These are phyloP conservation scores for Puntigrus tetrazona DNA, from an alignment of 2,113 vertebrate genomes.

Conservation along the genomic window DNA sequence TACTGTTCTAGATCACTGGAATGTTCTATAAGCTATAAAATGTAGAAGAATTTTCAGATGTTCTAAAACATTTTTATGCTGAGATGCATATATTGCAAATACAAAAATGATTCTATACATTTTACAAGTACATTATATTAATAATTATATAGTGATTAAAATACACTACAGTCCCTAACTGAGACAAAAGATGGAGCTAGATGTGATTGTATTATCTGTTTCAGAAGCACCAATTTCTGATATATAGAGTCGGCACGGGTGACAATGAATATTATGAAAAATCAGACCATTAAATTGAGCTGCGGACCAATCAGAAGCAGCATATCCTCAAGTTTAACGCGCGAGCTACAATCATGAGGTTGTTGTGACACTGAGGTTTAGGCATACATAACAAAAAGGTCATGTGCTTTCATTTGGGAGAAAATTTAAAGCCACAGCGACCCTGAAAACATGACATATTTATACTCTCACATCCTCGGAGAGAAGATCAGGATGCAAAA, in stretches of 20 bases:
- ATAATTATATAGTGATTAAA: not conserved
- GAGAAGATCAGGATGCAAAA: not conserved
- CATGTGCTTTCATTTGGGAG: not conserved
- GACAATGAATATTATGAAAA: not conserved
- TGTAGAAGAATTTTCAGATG: too few species aligned
- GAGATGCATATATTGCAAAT: not conserved
- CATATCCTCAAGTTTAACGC: not conserved
- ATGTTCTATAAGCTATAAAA: too few species aligned
- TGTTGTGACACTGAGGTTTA: not conserved
- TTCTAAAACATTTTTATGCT: not conserved
- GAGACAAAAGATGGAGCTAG: not conserved
- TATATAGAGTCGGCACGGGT: not conserved
- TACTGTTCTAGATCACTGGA: not conserved
- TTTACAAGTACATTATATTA: not conserved
- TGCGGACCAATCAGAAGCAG: not conserved
- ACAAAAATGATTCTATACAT: not conserved
- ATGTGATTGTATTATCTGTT: not conserved
- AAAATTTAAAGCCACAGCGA: not conserved
- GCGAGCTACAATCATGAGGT: not conserved
- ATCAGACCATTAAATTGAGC: not conserved
- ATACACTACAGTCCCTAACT: not conserved
- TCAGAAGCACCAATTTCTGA: not conserved
- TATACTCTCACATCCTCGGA: slow-evolving; percentile 1
- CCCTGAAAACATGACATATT: slow-evolving; percentile 7
- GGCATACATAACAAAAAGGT: not conserved